Base-by-base conservation (phyloP, 2,797 vertebrate genomes). In the Chaenodraco wilsoni region DNA sequence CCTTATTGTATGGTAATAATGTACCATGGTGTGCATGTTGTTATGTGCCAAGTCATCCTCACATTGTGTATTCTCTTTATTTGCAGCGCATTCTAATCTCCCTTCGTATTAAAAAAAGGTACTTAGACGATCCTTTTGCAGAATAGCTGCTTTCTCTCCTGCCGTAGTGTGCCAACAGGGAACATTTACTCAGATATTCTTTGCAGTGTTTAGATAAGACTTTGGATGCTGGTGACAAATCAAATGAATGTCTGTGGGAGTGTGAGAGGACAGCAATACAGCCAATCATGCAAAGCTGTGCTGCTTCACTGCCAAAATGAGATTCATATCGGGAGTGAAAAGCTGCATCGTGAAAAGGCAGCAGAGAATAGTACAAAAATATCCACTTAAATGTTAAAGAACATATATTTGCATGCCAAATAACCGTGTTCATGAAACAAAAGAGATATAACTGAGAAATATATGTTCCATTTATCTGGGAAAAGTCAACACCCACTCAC, bases 221-320 rank as follows among this genome's bases (percentile, higher is more conserved):
- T 83, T 87, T 86, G 88, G 90, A 91, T 89, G 90, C 88, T 77
- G 76, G 86, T 93, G 93, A 93, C 92, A 93, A 94, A 95, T 93
- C 83, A 84, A 89, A 90, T 83, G 90, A 88, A 76, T 88, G 85
- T 90, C 90, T 89, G 89, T 84, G 85, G 90, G 87, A 86, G 88
- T 88, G 91, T 75, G 86, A 89, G 83, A 87, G 79, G 84, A 87
- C 74, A 81, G 84, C 75, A 82, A 86, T 89, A 88, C 85, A 88
- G 88, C 90, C 91, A 90, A 85, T 92, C 91, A 93, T 92, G 92
- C 93, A 94, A 92, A 94, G 92, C 92, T 88, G 87, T 78, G 85
- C 81, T 74, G 80, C 85, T 70, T 84, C 65, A 81, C 84, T 90
- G 89, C 89, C 89, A 90, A 92, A 91, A 93, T 91, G 84, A 93